phyloP scores from a whole-genome alignment of 1,140 invertebrate species.

The Elymnias hypermnestra region DNA sequence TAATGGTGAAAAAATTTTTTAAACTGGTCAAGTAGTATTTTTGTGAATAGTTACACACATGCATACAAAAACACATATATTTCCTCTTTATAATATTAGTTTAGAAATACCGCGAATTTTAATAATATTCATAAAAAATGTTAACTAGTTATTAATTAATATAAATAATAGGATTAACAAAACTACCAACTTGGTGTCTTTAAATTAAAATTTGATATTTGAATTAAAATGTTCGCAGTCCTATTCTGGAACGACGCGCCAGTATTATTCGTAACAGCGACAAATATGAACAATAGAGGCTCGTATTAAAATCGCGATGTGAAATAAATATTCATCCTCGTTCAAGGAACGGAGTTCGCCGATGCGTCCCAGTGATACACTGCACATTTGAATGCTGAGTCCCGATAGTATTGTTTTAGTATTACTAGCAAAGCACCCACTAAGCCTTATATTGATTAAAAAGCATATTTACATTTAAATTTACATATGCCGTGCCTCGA shows the following conservation, averaged over 20 bases:
- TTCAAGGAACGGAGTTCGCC: conserved; percentile 31
- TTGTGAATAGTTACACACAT: no score
- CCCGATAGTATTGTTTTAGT: conserved; percentile 57
- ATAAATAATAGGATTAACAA: no score
- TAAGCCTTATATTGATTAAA: conserved; percentile 61
- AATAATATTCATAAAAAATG: no score
- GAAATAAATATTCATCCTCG: conserved; percentile 61
- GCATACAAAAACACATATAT: no score
- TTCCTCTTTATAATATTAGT: no score
- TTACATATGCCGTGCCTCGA: conserved; percentile 63
- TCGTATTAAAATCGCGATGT: conserved; percentile 38
- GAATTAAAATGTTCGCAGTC: conserved; percentile 11
- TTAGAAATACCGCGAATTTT: no score
- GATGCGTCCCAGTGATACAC: conserved; percentile 47
- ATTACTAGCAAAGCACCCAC: conserved; percentile 28
- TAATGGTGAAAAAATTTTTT: no score
- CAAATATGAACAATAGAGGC: conserved; percentile 55
- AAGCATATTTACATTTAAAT: conserved; percentile 60
- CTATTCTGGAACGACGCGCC: conserved; percentile 16
- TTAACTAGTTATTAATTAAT: no score
- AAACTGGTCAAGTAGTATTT: no score
- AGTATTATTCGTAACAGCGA: conserved; percentile 30
- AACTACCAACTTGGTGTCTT: conserved; percentile 17
- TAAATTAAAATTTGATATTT: conserved; percentile 21
- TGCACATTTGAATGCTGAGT: conserved; percentile 45